phyloP scores from a whole-genome alignment of 2,888 invertebrate genomes.

The Drosophila sordidula region DNA sequence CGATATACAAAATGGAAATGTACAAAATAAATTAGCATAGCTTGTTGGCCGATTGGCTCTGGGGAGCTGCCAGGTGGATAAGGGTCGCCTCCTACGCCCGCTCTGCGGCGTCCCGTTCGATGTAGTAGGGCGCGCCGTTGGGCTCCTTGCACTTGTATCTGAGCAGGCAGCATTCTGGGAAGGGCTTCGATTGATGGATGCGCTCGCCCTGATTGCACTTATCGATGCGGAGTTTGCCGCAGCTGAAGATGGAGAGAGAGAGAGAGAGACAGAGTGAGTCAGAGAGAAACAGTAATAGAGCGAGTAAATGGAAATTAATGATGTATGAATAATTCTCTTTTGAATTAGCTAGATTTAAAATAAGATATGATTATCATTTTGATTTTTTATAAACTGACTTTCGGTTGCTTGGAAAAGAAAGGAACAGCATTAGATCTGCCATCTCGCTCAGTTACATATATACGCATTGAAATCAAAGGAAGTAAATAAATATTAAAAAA shows the following conservation, averaged over 20 bases:
- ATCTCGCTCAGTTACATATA: not conserved
- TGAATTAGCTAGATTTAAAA: not conserved
- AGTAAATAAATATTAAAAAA: not conserved
- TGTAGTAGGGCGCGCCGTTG: constrained; percentile 75
- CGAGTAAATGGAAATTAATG: constrained; percentile 7
- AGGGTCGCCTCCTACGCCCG: constrained; percentile 18
- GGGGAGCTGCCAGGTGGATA: not conserved
- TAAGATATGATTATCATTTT: too few relatives aligned
- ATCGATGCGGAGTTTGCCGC: constrained; percentile 79
- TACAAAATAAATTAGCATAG: constrained; percentile 60
- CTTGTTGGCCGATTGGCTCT: constrained; percentile 7
- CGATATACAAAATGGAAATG: constrained; percentile 41
- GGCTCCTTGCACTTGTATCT: constrained; percentile 81
- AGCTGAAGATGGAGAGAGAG: constrained; percentile 51
- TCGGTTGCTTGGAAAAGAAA: not conserved
- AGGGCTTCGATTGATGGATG: constrained; percentile 74
- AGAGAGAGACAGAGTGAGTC: not conserved
- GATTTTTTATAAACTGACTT: too few relatives aligned
- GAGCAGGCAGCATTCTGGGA: constrained; percentile 82
- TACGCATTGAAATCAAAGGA: not conserved
- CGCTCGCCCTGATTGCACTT: constrained; percentile 83
- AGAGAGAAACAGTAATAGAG: not conserved
- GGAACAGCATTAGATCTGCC: not conserved
- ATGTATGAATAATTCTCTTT: not conserved
- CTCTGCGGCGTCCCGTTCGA: constrained; percentile 70